Percentiles rank a stretch among this genome's conserved stretches.
phyloP scores from a whole-genome alignment of 2,113 vertebrate species.

The Perognathus longimembris region DNA sequence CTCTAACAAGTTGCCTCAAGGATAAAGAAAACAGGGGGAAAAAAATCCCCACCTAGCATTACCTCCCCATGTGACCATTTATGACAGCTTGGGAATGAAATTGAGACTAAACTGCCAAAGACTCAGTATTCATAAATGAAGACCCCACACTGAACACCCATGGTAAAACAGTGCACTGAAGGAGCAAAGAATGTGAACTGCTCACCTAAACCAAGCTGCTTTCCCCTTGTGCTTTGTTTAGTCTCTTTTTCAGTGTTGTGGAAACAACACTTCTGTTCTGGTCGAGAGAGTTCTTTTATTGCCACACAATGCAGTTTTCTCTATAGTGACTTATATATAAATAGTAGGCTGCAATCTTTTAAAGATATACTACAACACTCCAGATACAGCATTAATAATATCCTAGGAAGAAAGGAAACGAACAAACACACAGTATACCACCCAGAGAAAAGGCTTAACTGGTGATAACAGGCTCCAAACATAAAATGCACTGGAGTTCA shows the following conservation, averaged over 20 bases:
- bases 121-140: slow-evolving; percentile 79
- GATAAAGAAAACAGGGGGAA: slow-evolving; percentile 62
- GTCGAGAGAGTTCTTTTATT: slow-evolving; percentile 70
- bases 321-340: slow-evolving; percentile 57
- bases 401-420: slow-evolving; percentile 39
- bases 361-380: slow-evolving; percentile 42
- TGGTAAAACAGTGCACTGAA: slow-evolving; percentile 64
- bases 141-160: slow-evolving; percentile 71
- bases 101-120: slow-evolving; percentile 70
- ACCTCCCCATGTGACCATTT: slow-evolving; percentile 78
- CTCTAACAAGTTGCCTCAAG: slow-evolving; percentile 65
- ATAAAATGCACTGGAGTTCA: neutral
- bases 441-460: neutral
- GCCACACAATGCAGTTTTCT: slow-evolving; percentile 63
- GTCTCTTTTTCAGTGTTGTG: slow-evolving; percentile 54
- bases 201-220: slow-evolving; percentile 44
- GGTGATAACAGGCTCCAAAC: neutral
- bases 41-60: slow-evolving; percentile 71
- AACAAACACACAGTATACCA: neutral
- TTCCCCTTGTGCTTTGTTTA: slow-evolving; percentile 61
- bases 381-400: slow-evolving; percentile 37
- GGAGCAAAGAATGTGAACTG: slow-evolving; percentile 38
- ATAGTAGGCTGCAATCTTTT: slow-evolving; percentile 43
- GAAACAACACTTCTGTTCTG: slow-evolving; percentile 72
- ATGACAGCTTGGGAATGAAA: slow-evolving; percentile 79